phyloP scores from a whole-genome alignment of 2,113 vertebrate genomes.

The Cynocephalus volans region DNA sequence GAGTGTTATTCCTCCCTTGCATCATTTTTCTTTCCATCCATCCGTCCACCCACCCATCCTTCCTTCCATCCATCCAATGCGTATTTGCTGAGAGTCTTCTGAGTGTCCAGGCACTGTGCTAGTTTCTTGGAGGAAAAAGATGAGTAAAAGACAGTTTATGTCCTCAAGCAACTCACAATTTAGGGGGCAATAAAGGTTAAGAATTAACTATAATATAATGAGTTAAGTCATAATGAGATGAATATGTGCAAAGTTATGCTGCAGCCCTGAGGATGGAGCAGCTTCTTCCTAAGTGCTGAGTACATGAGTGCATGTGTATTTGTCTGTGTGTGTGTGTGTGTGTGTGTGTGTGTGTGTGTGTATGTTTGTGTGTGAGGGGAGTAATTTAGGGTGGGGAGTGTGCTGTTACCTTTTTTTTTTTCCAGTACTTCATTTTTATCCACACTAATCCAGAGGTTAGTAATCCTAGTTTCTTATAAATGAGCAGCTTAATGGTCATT shows the following conservation, averaged over 20 bases:
- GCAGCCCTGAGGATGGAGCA: not conserved
- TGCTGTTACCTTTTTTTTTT: not conserved
- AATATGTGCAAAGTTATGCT: not conserved
- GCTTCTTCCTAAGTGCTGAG: not conserved
- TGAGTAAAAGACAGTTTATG: not conserved
- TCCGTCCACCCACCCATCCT: not conserved
- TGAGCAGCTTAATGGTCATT: not conserved
- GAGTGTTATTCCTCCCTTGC: not conserved
- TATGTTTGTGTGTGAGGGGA: not conserved
- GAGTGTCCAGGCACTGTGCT: not conserved
- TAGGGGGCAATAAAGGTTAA: not conserved
- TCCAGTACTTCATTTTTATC: conserved; percentile 19
- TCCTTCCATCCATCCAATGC: not conserved
- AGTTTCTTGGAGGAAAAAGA: not conserved
- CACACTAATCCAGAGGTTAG: not conserved
- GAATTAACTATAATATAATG: not conserved
- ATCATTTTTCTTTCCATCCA: not conserved
- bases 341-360: not conserved
- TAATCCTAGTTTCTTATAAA: conserved; percentile 30
- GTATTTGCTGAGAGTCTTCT: not conserved
- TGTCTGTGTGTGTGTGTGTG: no score
- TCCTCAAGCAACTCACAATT: not conserved
- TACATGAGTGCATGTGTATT: not conserved
- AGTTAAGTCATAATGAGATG: not conserved
- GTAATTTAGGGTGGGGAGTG: not conserved